Conservation (phyloP, 2,888 invertebrate genomes). For the Trissolcus brochymenae region DNA sequence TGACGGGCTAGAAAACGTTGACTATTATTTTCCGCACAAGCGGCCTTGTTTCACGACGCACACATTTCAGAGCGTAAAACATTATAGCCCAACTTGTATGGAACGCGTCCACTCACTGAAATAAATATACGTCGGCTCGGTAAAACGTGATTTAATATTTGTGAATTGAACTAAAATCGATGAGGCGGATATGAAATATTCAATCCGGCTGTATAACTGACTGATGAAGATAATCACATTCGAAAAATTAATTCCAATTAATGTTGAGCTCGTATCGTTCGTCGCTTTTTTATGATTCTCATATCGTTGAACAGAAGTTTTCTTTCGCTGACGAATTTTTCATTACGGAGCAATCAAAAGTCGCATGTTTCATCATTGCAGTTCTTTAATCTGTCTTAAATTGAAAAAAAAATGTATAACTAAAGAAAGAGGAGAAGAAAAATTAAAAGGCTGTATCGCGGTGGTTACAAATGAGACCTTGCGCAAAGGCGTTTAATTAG, state of each 20-base stretch:
- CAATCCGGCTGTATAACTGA: too few species aligned
- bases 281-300: too few species aligned
- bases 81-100: slow-evolving; percentile 10
- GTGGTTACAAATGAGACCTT: slow-evolving; percentile 2
- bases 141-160: slow-evolving; percentile 18
- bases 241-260: not conserved
- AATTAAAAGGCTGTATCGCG: too few species aligned
- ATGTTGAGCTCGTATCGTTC: not conserved
- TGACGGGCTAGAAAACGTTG: slow-evolving; percentile 29
- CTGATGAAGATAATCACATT: too few species aligned
- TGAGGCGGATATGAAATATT: too few species aligned
- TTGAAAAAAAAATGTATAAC: too few species aligned
- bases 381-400: too few species aligned
- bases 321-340: too few species aligned
- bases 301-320: too few species aligned
- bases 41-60: slow-evolving; percentile 17
- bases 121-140: slow-evolving; percentile 17
- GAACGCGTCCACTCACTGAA: slow-evolving; percentile 18
- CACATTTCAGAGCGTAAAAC: slow-evolving; percentile 24
- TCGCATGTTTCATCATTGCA: too few species aligned
- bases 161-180: slow-evolving; percentile 9
- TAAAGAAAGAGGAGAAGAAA: not conserved
- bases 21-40: slow-evolving; percentile 31
- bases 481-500: not conserved
- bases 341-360: too few species aligned